phyloP scores from a whole-genome alignment of 2,888 invertebrate species.

The Ashinkailepas kermadecensis region DNA sequence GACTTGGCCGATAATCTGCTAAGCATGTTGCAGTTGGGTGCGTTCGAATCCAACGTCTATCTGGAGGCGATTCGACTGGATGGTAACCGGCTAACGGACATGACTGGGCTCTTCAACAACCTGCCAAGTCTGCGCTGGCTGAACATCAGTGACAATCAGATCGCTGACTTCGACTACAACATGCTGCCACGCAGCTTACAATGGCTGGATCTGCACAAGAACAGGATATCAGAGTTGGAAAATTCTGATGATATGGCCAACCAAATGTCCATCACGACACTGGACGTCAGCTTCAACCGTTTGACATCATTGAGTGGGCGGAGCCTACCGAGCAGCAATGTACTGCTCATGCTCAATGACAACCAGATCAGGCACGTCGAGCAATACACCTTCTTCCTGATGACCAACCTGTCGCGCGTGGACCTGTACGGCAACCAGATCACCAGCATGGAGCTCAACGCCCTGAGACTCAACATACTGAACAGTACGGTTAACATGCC shows the following conservation, averaged over 20 bases:
- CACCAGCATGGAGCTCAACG: conserved; percentile 45
- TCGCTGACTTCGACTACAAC: conserved; percentile 76
- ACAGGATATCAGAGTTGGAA: conserved; percentile 71
- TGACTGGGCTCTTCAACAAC: conserved; percentile 68
- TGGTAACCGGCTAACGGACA: conserved; percentile 70
- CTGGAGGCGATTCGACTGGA: conserved; percentile 72
- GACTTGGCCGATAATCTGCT: conserved; percentile 78
- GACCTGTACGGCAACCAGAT: conserved; percentile 74
- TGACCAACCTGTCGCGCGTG: conserved; percentile 71
- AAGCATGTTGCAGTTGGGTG: conserved; percentile 64
- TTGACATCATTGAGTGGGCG: conserved; percentile 72
- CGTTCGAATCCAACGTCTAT: conserved; percentile 65
- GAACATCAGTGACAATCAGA: conserved; percentile 75
- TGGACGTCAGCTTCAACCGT: conserved; percentile 74
- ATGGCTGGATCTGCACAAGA: conserved; percentile 77
- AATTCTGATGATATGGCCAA: conserved; percentile 61
- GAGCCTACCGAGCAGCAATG: conserved; percentile 73
- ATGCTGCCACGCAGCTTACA: conserved; percentile 76
- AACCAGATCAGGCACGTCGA: conserved; percentile 74
- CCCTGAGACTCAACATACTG: conserved; percentile 53
- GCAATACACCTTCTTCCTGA: conserved; percentile 78
- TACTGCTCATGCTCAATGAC: conserved; percentile 68
- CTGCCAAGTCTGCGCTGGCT: conserved; percentile 74
- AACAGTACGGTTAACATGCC: conserved; percentile 62
- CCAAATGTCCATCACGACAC: conserved; percentile 64